phyloP scores from a whole-genome alignment of 1,140 invertebrate genomes.

The Sycophaga agraensis region DNA sequence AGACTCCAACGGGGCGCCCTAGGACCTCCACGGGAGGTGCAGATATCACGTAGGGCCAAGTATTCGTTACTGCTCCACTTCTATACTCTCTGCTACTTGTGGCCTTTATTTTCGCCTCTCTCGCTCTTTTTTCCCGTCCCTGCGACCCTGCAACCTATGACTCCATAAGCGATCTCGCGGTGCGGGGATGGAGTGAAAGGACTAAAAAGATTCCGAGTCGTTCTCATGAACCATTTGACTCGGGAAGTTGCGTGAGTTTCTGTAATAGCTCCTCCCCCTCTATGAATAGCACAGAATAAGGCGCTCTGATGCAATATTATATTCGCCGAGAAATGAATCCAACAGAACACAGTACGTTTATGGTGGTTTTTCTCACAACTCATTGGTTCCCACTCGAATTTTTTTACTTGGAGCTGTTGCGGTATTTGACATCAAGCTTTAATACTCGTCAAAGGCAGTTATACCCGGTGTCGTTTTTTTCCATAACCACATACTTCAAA shows the following conservation, averaged over 20 bases:
- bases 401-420: background rate
- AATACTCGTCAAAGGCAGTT: too few species aligned
- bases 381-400: background rate
- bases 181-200: conserved; percentile 7
- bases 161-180: conserved; percentile 10
- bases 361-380: conserved; percentile 1
- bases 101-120: background rate
- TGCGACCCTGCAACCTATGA: too few species aligned
- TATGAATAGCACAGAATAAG: background rate
- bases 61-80: conserved; percentile 5
- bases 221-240: conserved; percentile 5
- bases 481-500: too few species aligned
- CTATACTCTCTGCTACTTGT: background rate
- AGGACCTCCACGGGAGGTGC: background rate
- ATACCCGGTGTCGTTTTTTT: too few species aligned
- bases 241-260: conserved; percentile 7
- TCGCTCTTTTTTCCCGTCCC: background rate
- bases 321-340: background rate
- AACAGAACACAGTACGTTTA: conserved; percentile 4
- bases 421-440: background rate
- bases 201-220: background rate
- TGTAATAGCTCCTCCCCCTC: background rate
- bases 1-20: background rate
- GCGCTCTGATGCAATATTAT: background rate
- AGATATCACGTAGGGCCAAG: background rate